Evolutionary conservation across 2,113 vertebrate species (phyloP).

Genomic region (Camelus bactrianus): DNA sequence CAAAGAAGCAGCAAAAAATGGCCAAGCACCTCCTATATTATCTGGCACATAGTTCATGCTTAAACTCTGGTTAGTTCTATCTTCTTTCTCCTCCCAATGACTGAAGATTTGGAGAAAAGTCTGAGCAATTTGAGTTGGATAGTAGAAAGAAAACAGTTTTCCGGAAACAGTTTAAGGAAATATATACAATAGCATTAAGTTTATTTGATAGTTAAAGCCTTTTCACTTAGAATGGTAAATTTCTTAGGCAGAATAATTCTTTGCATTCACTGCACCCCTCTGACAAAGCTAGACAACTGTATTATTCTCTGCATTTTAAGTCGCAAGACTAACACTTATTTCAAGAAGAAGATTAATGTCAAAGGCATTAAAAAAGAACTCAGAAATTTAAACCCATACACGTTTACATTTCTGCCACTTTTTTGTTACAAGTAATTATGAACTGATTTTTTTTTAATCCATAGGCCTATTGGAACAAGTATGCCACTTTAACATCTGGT

Average conservation of each 20-base stretch:
- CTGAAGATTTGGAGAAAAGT: neutral
- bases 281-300: conserved; percentile 4
- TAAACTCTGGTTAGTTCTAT: neutral
- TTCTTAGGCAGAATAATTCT: conserved; percentile 11
- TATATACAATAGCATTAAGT: neutral
- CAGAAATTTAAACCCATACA: conserved; percentile 1
- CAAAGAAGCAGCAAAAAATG: neutral
- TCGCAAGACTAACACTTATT: conserved; percentile 53
- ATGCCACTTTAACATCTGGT: conserved; percentile 29
- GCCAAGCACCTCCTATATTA: neutral
- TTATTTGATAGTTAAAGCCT: neutral
- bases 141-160: neutral
- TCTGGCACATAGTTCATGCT: neutral
- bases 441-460: neutral
- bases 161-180: neutral
- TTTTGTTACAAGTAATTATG: conserved; percentile 58
- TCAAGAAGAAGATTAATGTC: conserved; percentile 67
- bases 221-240: neutral
- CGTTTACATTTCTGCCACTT: conserved; percentile 44
- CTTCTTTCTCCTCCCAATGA: neutral
- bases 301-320: conserved; percentile 42
- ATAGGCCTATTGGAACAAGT: neutral
- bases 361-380: conserved; percentile 49
- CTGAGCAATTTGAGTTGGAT: neutral
- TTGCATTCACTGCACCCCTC: neutral